These are phyloP conservation scores for Cyclophora albipunctata DNA, from an alignment of 2,888 invertebrate genomes.

Conservation along the genomic window DNA sequence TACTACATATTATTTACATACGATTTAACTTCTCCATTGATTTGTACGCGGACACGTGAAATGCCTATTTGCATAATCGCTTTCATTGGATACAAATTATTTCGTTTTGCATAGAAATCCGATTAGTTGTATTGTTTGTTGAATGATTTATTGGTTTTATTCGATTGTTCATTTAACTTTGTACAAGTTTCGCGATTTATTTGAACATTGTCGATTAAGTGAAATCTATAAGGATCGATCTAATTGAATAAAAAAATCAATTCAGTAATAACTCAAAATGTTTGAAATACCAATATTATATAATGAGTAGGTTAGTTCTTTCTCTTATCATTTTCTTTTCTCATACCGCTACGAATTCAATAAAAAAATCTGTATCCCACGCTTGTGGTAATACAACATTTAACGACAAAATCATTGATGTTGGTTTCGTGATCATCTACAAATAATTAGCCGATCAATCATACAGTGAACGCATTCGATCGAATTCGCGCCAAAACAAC, in stretches of 20 bases:
- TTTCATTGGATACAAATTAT: constrained; percentile 39
- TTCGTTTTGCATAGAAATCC: constrained; percentile 35
- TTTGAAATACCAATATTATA: too few species aligned
- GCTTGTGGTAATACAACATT: constrained; percentile 5
- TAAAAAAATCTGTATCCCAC: too few species aligned
- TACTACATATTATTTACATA: constrained; percentile 52
- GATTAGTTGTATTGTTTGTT: constrained; percentile 26
- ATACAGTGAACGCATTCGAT: constrained; percentile 23
- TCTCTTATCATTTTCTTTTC: too few species aligned
- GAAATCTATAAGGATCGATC: too few species aligned
- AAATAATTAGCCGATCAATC: constrained; percentile 50
- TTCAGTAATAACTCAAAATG: too few species aligned
- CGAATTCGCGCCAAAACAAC: constrained; percentile 19
- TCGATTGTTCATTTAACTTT: neutral
- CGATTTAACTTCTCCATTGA: constrained; percentile 64
- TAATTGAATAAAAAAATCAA: too few species aligned
- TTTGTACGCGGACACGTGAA: constrained; percentile 58
- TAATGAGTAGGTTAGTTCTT: too few species aligned
- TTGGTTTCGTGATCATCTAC: constrained; percentile 31
- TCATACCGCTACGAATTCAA: too few species aligned
- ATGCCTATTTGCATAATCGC: constrained; percentile 59
- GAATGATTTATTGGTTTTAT: constrained; percentile 18
- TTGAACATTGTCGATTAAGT: too few species aligned
- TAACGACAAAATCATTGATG: constrained; percentile 37
- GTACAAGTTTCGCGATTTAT: too few species aligned